Evolutionary conservation across 2,797 vertebrate species (phyloP).

Genomic region (Chlorospingus flavigularis): DNA sequence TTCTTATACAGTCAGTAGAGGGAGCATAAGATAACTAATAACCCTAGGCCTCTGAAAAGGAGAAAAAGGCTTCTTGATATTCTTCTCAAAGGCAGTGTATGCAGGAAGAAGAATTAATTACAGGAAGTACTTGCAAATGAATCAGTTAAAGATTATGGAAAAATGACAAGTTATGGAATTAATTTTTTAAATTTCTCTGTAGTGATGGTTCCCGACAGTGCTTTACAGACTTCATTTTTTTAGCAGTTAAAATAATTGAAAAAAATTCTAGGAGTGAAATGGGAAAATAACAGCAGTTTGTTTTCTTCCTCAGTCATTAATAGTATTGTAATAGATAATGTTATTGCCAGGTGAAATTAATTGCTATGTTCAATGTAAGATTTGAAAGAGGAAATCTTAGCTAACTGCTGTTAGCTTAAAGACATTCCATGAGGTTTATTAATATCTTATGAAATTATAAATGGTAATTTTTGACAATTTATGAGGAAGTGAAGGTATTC

Average conservation of each 20-base stretch:
- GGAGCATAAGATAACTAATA: slow-evolving; percentile 4
- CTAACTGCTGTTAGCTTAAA: neutral
- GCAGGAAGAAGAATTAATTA: neutral
- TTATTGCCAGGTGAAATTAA: neutral
- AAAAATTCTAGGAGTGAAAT: neutral
- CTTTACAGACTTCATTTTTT: neutral
- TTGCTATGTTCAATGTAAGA: neutral
- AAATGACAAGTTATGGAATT: neutral
- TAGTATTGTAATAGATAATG: neutral
- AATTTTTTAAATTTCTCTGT: neutral
- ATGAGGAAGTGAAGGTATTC: neutral
- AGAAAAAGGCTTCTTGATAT: neutral
- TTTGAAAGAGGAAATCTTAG: neutral
- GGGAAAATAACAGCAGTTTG: neutral
- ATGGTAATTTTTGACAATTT: neutral
- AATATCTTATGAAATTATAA: neutral
- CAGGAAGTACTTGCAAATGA: neutral
- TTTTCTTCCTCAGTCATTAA: neutral
- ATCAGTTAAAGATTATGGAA: neutral
- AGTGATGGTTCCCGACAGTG: neutral
- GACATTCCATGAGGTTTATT: neutral
- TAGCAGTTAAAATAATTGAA: neutral
- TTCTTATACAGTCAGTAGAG: neutral
- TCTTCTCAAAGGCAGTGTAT: neutral
- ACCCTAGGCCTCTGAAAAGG: neutral